Evolutionary conservation across 2,888 invertebrate species (phyloP).

Genomic region (Rotaria sp.): DNA sequence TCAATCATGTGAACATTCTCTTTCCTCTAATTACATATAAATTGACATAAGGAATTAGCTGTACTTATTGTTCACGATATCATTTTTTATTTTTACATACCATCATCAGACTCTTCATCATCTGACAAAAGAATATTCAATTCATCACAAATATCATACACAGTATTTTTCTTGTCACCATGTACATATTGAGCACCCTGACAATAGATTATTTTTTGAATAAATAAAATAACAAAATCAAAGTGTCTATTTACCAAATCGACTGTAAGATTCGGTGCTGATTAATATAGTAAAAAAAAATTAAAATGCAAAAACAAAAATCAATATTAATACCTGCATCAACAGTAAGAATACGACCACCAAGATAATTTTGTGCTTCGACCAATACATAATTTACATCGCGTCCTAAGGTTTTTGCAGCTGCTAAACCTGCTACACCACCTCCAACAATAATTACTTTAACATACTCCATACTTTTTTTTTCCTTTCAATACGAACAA

Average conservation of each 20-base stretch:
- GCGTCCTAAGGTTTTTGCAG: not conserved
- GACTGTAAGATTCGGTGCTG: not conserved
- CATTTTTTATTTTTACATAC: not conserved
- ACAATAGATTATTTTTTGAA: not conserved
- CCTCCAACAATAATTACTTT: not conserved
- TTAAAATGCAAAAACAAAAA: not conserved
- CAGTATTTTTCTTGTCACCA: not conserved
- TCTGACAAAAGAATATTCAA: not conserved
- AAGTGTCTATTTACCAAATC: not conserved
- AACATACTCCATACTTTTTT: not conserved
- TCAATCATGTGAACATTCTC: too few species aligned
- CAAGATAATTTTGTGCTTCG: not conserved
- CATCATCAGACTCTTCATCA: not conserved
- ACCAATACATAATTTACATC: not conserved
- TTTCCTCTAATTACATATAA: not conserved
- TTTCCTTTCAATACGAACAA: too few species aligned
- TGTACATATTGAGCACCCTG: constrained; percentile 7
- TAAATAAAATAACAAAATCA: not conserved
- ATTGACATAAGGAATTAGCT: not conserved
- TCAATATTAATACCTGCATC: not conserved
- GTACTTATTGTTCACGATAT: not conserved
- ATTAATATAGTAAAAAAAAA: not conserved
- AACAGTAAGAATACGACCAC: not conserved
- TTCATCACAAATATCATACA: not conserved
- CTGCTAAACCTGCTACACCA: not conserved